phyloP scores from a whole-genome alignment of 2,113 vertebrate genomes.

The Sapajus apella region DNA sequence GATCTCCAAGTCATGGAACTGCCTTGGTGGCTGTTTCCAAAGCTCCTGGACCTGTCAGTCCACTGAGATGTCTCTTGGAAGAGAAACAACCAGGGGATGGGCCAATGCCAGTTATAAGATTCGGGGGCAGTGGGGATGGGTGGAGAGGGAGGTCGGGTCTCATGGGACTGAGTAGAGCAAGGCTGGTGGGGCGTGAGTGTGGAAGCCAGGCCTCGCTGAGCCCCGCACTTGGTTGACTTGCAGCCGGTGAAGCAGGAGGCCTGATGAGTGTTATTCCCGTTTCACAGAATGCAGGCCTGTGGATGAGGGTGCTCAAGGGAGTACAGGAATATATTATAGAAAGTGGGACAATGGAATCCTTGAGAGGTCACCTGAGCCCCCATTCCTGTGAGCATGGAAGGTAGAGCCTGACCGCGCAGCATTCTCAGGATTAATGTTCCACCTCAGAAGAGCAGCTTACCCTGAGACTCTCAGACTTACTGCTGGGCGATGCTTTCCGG shows the following conservation, averaged over 20 bases:
- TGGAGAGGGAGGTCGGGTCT: rapidly evolving
- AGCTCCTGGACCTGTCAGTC: background rate
- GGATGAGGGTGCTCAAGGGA: rapidly evolving
- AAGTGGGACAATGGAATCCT: background rate
- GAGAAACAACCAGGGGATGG: background rate
- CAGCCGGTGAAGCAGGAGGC: background rate
- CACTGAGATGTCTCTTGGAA: background rate
- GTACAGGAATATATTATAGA: background rate
- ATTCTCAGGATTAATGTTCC: rapidly evolving
- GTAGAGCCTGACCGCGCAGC: rapidly evolving
- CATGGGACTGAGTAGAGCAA: background rate
- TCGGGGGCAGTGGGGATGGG: background rate
- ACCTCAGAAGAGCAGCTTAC: background rate
- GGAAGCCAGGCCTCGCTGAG: rapidly evolving
- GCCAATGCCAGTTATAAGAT: background rate
- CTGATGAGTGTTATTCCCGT: background rate
- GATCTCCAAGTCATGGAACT: background rate
- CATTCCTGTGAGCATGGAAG: rapidly evolving
- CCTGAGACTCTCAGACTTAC: background rate
- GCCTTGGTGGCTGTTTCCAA: background rate
- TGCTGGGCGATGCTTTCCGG: background rate
- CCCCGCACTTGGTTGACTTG: background rate
- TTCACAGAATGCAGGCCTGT: background rate
- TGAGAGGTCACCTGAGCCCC: rapidly evolving
- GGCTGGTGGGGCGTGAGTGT: background rate